These are phyloP conservation scores for Zapus hudsonius DNA, from an alignment of 2,113 vertebrate genomes.

Conservation along the genomic window DNA sequence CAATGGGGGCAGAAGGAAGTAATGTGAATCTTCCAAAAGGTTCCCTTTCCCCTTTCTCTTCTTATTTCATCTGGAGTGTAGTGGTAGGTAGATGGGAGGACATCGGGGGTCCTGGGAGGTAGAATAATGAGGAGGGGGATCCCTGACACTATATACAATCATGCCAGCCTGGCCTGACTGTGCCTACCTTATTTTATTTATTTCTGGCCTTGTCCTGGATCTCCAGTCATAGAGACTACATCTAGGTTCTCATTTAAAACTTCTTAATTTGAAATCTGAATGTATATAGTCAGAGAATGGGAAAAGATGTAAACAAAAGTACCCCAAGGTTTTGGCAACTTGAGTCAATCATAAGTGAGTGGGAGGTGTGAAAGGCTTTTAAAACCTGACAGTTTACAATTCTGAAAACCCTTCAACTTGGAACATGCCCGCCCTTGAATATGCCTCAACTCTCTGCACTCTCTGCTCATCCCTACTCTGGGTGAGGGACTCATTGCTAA, in stretches of 20 bases:
- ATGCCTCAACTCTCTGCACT: background rate
- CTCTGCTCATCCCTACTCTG: background rate
- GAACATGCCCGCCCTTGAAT: background rate
- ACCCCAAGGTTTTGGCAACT: background rate
- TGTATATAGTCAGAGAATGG: background rate
- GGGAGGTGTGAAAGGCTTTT: background rate
- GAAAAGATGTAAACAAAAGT: background rate
- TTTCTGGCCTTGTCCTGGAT: too few species aligned
- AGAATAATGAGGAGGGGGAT: background rate
- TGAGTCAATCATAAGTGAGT: background rate
- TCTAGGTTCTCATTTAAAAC: background rate
- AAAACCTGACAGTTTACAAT: background rate
- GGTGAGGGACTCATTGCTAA: background rate
- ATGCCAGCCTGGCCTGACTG: rapidly evolving
- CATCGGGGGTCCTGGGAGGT: background rate
- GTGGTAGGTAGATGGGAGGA: background rate
- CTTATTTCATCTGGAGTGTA: background rate
- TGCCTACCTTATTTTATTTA: too few species aligned
- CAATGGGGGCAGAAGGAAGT: rapidly evolving
- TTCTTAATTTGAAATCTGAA: conserved; percentile 32
- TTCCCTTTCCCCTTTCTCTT: background rate
- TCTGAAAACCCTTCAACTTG: background rate
- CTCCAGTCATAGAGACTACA: background rate
- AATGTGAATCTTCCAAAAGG: background rate
- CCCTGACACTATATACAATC: rapidly evolving